Conservation (phyloP, 2,888 invertebrate species). For the Elaeidobius kamerunicus region DNA sequence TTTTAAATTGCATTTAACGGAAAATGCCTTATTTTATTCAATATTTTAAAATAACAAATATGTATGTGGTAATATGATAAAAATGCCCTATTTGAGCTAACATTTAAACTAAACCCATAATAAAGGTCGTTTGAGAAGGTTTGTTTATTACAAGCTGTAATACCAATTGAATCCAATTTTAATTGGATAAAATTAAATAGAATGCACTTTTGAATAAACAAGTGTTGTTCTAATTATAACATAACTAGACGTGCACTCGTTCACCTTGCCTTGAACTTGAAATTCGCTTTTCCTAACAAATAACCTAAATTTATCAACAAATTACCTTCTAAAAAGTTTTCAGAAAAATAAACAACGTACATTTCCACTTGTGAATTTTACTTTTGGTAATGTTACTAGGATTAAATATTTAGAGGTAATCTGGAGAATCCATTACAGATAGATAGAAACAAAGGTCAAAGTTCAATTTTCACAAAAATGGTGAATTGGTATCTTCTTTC, state of each 20-base stretch:
- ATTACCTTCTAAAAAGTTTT: conserved; percentile 28
- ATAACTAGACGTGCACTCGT: conserved; percentile 33
- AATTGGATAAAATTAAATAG: too few species aligned
- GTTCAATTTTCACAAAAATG: conserved; percentile 36
- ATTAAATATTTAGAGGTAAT: neutral
- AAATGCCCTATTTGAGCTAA: too few species aligned
- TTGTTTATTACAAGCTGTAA: too few species aligned
- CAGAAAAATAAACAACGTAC: conserved; percentile 29
- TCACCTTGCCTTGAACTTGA: conserved; percentile 49
- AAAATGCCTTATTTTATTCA: too few species aligned
- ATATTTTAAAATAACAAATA: too few species aligned
- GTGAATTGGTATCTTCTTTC: neutral
- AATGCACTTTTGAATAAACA: conserved; percentile 10
- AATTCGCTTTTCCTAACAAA: conserved; percentile 39
- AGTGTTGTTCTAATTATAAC: conserved; percentile 36
- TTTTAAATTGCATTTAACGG: too few species aligned
- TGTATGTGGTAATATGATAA: too few species aligned
- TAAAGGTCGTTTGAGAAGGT: too few species aligned
- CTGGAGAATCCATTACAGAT: neutral
- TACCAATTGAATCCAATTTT: too few species aligned
- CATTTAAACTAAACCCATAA: too few species aligned
- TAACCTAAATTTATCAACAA: conserved; percentile 9
- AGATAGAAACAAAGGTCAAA: conserved; percentile 42
- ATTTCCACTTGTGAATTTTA: too few species aligned
- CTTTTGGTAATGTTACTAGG: too few species aligned